These are phyloP conservation scores for Thermophis baileyi DNA, from an alignment of 2,113 vertebrate species.

Conservation along the genomic window DNA sequence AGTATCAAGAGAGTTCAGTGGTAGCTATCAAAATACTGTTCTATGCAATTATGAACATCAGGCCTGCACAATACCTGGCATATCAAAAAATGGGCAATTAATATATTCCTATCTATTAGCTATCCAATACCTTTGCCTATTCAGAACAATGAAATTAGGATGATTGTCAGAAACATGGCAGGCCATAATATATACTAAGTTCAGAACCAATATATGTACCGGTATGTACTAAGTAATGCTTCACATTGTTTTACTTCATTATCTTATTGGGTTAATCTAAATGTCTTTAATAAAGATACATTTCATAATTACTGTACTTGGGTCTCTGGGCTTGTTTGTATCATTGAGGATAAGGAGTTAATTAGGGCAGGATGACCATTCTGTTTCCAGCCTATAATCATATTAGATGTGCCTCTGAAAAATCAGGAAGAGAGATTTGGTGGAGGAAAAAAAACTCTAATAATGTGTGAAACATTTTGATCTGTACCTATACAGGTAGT, in stretches of 20 bases:
- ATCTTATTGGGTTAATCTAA: background rate
- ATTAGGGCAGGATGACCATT: background rate
- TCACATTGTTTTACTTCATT: background rate
- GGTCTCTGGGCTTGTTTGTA: background rate
- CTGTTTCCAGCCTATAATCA: background rate
- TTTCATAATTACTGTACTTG: background rate
- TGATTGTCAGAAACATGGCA: background rate
- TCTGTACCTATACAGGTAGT: background rate
- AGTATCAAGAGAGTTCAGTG: background rate
- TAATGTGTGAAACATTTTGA: accelerated
- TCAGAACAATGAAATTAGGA: background rate
- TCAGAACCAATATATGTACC: background rate
- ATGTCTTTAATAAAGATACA: background rate
- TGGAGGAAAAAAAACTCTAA: too few species aligned
- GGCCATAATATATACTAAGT: background rate
- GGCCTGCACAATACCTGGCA: background rate
- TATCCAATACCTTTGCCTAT: background rate
- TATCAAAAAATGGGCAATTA: background rate
- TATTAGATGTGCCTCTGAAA: background rate
- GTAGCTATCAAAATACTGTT: background rate
- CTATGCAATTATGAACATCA: background rate
- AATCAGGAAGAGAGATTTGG: background rate
- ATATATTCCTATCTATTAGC: background rate
- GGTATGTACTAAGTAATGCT: background rate
- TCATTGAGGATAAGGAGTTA: background rate